Conservation (phyloP, 1,140 invertebrate genomes). For the Bombus haemorrhoidalis region DNA sequence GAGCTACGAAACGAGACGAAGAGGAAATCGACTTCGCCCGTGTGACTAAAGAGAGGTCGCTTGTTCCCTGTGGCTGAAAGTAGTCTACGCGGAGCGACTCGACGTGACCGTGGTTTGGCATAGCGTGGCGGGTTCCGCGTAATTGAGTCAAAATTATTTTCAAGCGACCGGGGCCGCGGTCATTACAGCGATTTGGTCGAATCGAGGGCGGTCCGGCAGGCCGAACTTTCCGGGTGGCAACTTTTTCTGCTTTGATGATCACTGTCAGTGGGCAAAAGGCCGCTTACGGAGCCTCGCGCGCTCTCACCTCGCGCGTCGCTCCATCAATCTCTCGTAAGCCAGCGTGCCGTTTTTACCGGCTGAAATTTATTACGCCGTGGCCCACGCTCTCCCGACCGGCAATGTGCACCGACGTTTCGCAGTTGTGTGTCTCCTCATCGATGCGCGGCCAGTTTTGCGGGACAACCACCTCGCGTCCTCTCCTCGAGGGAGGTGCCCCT, state of each 20-base stretch:
- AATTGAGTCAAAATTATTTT: conserved; percentile 71
- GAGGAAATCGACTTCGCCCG: neutral
- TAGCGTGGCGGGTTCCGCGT: conserved; percentile 11
- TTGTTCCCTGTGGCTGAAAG: neutral
- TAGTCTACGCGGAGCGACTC: neutral
- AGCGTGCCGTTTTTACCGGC: conserved; percentile 69
- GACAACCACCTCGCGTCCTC: too few relatives aligned
- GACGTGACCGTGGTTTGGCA: neutral
- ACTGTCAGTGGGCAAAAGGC: conserved; percentile 71
- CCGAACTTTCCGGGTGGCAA: conserved; percentile 69
- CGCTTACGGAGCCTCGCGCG: conserved; percentile 66
- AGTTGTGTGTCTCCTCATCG: conserved; percentile 20
- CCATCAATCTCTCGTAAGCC: conserved; percentile 75
- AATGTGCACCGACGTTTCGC: neutral
- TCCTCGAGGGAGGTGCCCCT: neutral
- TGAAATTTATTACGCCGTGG: conserved; percentile 66
- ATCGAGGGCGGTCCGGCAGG: conserved; percentile 42
- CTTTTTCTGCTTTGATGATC: conserved; percentile 73
- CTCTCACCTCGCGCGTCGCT: conserved; percentile 73
- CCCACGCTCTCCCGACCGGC: conserved; percentile 29
- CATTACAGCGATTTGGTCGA: conserved; percentile 55
- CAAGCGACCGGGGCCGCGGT: conserved; percentile 21
- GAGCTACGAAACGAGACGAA: neutral
- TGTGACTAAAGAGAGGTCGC: neutral
- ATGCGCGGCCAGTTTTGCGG: neutral